These are phyloP conservation scores for Sciaenops ocellatus DNA, from an alignment of 2,797 vertebrate species.

Conservation along the genomic window DNA sequence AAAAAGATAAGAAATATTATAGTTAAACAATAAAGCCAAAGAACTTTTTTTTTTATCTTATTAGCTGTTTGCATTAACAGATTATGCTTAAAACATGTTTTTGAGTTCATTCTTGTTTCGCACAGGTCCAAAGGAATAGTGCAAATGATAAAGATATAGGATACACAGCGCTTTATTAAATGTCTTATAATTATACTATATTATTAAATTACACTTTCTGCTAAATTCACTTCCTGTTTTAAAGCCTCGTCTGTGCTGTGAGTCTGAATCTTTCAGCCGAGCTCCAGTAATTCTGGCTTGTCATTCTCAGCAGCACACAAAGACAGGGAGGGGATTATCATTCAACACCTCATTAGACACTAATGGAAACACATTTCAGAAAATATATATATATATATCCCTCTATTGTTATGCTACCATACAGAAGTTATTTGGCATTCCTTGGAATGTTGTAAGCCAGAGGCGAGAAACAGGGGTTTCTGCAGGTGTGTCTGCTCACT, in stretches of 20 bases:
- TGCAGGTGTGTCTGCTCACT: background rate
- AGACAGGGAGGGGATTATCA: slow-evolving; percentile 34
- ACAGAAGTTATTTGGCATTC: slow-evolving; percentile 22
- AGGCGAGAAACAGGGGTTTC: background rate
- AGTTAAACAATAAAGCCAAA: no score
- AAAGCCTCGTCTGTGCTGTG: background rate
- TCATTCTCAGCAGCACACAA: slow-evolving; percentile 42
- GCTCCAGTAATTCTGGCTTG: slow-evolving; percentile 28
- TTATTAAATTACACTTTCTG: background rate
- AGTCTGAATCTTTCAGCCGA: slow-evolving; percentile 19
- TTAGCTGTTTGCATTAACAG: background rate
- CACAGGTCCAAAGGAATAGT: slow-evolving; percentile 2
- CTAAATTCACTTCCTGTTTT: slow-evolving; percentile 37
- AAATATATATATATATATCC: slow-evolving; percentile 3
- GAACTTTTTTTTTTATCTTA: no score
- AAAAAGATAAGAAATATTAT: background rate
- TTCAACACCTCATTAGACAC: slow-evolving; percentile 61
- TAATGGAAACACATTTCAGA: slow-evolving; percentile 52
- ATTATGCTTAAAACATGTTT: background rate
- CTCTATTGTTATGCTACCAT: slow-evolving; percentile 32
- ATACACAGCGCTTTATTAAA: background rate
- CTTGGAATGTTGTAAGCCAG: background rate
- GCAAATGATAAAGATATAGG: background rate
- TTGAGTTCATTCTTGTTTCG: background rate
- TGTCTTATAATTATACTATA: background rate